Conservation (phyloP, 2,113 vertebrate genomes). For the Fulmarus glacialis region DNA sequence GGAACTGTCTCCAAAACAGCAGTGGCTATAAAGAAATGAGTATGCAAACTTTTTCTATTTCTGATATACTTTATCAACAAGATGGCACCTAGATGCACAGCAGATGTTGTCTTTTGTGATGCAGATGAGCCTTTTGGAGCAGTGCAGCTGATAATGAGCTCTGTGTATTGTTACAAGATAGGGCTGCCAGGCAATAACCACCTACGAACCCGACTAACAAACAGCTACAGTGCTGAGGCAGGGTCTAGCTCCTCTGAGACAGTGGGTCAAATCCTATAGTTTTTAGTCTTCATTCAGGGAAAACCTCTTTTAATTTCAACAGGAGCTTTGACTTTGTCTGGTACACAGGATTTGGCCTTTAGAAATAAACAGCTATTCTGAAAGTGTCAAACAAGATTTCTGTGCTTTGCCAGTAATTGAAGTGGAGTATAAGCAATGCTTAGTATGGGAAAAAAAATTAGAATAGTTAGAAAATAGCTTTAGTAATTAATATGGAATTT, state of each 20-base stretch:
- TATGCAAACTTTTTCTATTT: background rate
- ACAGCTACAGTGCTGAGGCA: background rate
- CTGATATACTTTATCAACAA: background rate
- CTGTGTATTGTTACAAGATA: background rate
- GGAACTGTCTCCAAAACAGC: background rate
- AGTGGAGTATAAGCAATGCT: background rate
- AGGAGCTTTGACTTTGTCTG: background rate
- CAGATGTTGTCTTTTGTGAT: constrained; percentile 55
- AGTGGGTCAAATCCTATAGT: background rate
- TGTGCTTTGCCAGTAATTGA: background rate
- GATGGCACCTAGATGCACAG: background rate
- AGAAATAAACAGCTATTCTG: background rate
- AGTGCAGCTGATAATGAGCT: constrained; percentile 37
- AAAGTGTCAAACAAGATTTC: background rate
- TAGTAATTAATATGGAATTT: background rate
- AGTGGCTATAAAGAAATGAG: background rate
- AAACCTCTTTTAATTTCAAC: background rate
- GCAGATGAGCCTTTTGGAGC: constrained; percentile 63
- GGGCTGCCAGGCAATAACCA: background rate
- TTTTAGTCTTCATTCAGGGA: background rate
- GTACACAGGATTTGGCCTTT: background rate
- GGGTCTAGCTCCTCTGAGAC: background rate
- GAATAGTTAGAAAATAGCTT: background rate
- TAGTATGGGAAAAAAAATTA: background rate
- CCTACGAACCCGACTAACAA: background rate